Base-by-base conservation (phyloP, 2,113 vertebrate genomes). In the Corythoichthys intestinalis region DNA sequence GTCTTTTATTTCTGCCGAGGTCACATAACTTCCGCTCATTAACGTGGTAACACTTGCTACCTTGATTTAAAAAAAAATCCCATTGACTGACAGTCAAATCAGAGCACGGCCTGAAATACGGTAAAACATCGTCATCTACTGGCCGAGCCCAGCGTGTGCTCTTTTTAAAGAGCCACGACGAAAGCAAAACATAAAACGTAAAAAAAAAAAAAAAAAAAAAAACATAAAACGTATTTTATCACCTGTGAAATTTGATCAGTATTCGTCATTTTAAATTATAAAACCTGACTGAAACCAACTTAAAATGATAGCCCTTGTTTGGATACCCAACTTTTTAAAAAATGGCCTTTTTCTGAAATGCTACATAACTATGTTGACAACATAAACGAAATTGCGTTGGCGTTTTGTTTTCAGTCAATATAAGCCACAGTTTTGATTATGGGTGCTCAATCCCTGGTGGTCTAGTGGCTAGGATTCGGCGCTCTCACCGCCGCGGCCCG, bases 391-490 rank as follows among this genome's bases (percentile, higher is more conserved):
- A 28, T 28, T 28, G 20, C 20, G 20, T 28, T 28, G 20, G 20
- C 20, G 20, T 28, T 28, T 28, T 28, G 20, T 28, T 28, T 28
- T 28, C 20, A 28, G 20, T 28, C 20, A 28, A 28, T 28, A 28
- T 28, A 28, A 1, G 1, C 20, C 20, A 28, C 20, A 28, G 20
- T 28, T 28, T 28, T 28, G 20, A 28, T 0, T 1, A 28, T 28
- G 20, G 1, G 20, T 28, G 20, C 20, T 28, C 5, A 6, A 13
- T 61, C 58, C 58, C 58, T 61, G 58, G 58, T 61, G 58, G 58
- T 61, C 84, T 91, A 86, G 86, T 88, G 87, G 88, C 75, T 86
- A 90, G 86, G 86, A 88, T 90, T 89, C 67, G 77, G 86, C 2
- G 81, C 73, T 73, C 87, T 89, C 90, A 89, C 91, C 48, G 66